Percentiles rank a stretch among this genome's conserved stretches.
phyloP scores from a whole-genome alignment of 2,113 vertebrate genomes.

The Corythaixoides concolor region DNA sequence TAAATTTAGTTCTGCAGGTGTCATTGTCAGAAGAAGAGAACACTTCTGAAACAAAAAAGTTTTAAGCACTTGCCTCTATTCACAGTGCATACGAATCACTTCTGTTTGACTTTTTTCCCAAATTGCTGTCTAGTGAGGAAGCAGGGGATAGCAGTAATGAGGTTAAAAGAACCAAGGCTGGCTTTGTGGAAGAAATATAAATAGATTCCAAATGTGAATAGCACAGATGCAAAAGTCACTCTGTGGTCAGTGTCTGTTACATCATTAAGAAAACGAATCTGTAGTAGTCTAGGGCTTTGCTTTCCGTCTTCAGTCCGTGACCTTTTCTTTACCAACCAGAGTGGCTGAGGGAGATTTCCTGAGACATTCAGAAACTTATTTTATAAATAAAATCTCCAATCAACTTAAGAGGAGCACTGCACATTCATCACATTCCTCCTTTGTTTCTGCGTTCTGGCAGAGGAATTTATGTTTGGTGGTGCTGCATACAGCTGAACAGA shows the following conservation, averaged over 20 bases:
- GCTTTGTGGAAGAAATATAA: neutral
- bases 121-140: neutral
- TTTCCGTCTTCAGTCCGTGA: neutral
- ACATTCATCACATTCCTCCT: neutral
- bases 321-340: neutral
- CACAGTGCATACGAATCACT: neutral
- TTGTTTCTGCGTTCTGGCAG: neutral
- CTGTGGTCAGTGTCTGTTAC: neutral
- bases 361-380: neutral
- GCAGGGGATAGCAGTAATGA: neutral
- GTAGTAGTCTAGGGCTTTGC: neutral
- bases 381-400: neutral
- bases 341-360: neutral
- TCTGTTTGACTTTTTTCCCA: neutral
- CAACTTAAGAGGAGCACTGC: neutral
- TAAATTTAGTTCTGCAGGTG: constrained; percentile 1
- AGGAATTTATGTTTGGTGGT: neutral
- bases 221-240: neutral
- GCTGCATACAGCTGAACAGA: neutral
- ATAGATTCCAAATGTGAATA: neutral
- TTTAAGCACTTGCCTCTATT: neutral
- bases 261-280: neutral
- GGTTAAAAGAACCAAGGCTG: neutral
- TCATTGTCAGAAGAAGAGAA: neutral
- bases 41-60: neutral